A percentile compares a stretch with the other conserved stretches of the same genome.
Evolutionary conservation across 2,888 invertebrate genomes (phyloP).

Genomic region (Tortricodes alternella): DNA sequence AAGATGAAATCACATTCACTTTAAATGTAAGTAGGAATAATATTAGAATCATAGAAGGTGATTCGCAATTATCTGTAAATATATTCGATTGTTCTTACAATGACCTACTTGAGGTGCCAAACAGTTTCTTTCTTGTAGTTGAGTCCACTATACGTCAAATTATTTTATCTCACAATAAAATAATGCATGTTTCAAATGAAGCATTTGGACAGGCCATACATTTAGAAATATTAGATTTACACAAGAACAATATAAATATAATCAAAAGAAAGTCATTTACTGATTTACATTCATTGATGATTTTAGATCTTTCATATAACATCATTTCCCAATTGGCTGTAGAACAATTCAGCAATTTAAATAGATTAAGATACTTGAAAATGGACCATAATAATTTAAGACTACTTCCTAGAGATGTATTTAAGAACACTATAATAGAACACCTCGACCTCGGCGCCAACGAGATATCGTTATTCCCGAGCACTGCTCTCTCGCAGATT

Average conservation of each 20-base stretch:
- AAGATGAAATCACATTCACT: slow-evolving; percentile 85
- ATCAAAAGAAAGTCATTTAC: slow-evolving; percentile 90
- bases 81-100: slow-evolving; percentile 88
- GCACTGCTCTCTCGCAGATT: slow-evolving; percentile 89
- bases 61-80: slow-evolving; percentile 83
- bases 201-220: slow-evolving; percentile 87
- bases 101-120: slow-evolving; percentile 85
- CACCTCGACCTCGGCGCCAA: slow-evolving; percentile 91
- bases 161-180: slow-evolving; percentile 88
- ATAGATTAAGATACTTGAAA: slow-evolving; percentile 88
- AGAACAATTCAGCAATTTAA: slow-evolving; percentile 90
- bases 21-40: slow-evolving; percentile 90
- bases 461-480: slow-evolving; percentile 90
- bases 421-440: slow-evolving; percentile 90
- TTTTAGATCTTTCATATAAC: slow-evolving; percentile 90
- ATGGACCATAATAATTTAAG: slow-evolving; percentile 88
- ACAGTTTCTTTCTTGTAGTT: slow-evolving; percentile 84
- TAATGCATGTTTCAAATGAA: slow-evolving; percentile 87
- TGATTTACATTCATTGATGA: slow-evolving; percentile 88
- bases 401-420: slow-evolving; percentile 89
- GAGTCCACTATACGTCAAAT: slow-evolving; percentile 86
- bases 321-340: slow-evolving; percentile 88
- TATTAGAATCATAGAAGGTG: slow-evolving; percentile 75
- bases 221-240: slow-evolving; percentile 88
- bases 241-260: slow-evolving; percentile 87